Base-by-base conservation (phyloP, 2,113 vertebrate species). In the Damaliscus lunatus region DNA sequence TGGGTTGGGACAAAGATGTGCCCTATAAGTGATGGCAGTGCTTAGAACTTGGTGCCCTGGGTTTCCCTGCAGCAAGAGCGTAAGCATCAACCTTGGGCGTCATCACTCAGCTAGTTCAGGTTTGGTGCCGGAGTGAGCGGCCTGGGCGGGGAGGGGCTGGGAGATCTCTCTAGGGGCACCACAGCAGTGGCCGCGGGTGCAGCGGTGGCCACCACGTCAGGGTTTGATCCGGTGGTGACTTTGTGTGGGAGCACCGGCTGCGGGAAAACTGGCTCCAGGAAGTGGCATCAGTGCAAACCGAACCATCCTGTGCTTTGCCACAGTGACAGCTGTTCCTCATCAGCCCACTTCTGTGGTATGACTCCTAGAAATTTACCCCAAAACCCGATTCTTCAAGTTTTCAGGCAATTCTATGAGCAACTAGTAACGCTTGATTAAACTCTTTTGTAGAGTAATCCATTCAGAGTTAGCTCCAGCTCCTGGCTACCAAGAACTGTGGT, bases 241-340 rank as follows among this genome's bases (percentile, higher is more conserved):
- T 5, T 12, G 59, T 53, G 13, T 1, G 8, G n/a, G 80, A 7
- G 3, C 33, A 6, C 3, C 1, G 2, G 9, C 50, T 64, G 29
- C 82, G 9, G 27, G 57, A 52, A 71, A 52, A 50, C 25, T 16
- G n/a, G 62, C 40, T 60, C 9, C 40, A 10, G 74, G 78, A 53
- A 36, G 6, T 7, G 33, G 52, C 5, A 2, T 25, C 88, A 33
- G 14, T 3, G 15, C 27, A 25, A 88, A 43, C 14, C 4, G 1
- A 12, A 40, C 48, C 5, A 12, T 43, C 25, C 14, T 4, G 11
- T 88, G 33, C 43, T 43, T 52, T 64, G 84, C 27, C 19, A 83
- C 21, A 83, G 16, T 74, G 53, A 43, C 8, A 31, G 15, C 13
- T 50, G 59, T 7, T 88, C 60, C 60, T 88, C 50, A 83, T n/a